phyloP scores from a whole-genome alignment of 2,888 invertebrate genomes.

The Thera obeliscata region DNA sequence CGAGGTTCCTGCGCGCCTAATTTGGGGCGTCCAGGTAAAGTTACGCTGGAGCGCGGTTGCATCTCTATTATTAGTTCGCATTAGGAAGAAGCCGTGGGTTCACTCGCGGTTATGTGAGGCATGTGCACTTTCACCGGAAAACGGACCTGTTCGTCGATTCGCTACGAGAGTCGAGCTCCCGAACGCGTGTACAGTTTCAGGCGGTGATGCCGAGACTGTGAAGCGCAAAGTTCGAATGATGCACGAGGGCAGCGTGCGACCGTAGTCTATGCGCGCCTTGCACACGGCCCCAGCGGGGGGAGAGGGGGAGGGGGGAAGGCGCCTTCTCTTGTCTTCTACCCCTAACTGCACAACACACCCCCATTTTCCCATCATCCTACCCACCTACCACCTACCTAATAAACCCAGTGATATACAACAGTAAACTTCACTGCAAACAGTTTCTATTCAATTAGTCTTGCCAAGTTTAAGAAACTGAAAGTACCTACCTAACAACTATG shows the following conservation, averaged over 20 bases:
- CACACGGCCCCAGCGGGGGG: constrained; percentile 84
- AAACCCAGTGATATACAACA: background rate
- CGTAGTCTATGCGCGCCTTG: constrained; percentile 82
- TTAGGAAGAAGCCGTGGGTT: constrained; percentile 68
- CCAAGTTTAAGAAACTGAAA: constrained; percentile 42
- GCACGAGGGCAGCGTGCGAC: constrained; percentile 76
- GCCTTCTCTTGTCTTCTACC: constrained; percentile 58
- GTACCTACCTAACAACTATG: no score
- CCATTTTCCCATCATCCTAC: constrained; percentile 20
- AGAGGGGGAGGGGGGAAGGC: constrained; percentile 72
- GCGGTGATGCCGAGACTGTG: constrained; percentile 80
- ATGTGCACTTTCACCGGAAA: constrained; percentile 74
- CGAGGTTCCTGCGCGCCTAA: constrained; percentile 80
- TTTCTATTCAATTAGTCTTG: constrained; percentile 37
- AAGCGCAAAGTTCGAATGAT: constrained; percentile 83
- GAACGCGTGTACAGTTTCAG: constrained; percentile 80
- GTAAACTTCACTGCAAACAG: constrained; percentile 32
- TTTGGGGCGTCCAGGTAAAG: constrained; percentile 84
- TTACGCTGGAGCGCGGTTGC: constrained; percentile 80
- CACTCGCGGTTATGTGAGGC: constrained; percentile 69
- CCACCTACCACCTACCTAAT: constrained; percentile 23
- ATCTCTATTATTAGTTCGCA: constrained; percentile 77
- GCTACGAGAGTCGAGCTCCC: constrained; percentile 82
- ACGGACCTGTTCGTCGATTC: constrained; percentile 84
- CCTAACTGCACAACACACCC: constrained; percentile 42